A percentile compares a stretch with the other conserved stretches of the same genome.
Evolutionary conservation across 2,888 invertebrate species (phyloP).

Genomic region (Ephialtes manifestator): DNA sequence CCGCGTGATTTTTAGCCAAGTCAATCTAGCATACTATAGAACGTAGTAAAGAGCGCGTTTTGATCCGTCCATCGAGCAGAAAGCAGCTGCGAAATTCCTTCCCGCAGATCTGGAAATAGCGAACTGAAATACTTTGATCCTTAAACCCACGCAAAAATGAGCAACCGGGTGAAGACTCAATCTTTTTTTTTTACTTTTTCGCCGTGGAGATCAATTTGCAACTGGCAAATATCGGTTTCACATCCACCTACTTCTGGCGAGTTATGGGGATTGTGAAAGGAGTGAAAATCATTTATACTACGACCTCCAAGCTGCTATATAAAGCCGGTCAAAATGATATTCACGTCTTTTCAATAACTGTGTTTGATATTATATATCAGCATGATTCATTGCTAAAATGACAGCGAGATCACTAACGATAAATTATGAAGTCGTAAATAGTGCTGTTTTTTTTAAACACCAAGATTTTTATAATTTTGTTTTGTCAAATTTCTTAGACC

Average conservation of each 20-base stretch:
- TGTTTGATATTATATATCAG: background rate
- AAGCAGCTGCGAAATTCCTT: slow-evolving; percentile 53
- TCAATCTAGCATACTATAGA: slow-evolving; percentile 53
- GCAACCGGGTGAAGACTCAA: background rate
- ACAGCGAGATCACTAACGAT: too few relatives aligned
- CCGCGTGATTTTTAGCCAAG: slow-evolving; percentile 66
- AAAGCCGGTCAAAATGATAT: background rate
- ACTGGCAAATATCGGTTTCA: slow-evolving; percentile 23
- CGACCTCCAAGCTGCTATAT: background rate
- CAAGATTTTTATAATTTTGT: too few relatives aligned
- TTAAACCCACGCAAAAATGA: slow-evolving; percentile 51
- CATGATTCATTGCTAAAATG: too few relatives aligned
- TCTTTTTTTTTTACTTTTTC: background rate
- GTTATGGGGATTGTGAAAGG: background rate
- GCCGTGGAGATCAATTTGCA: slow-evolving; percentile 49
- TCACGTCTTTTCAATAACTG: background rate
- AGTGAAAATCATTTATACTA: background rate
- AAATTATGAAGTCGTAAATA: too few relatives aligned
- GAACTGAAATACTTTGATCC: slow-evolving; percentile 63
- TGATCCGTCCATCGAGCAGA: slow-evolving; percentile 58
- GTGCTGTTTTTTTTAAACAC: too few relatives aligned
- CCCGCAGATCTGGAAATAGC: slow-evolving; percentile 56
- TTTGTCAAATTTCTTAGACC: too few relatives aligned
- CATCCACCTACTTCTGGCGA: background rate
- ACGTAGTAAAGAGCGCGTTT: slow-evolving; percentile 32